Percentiles rank a stretch among this genome's conserved stretches.
phyloP scores from a whole-genome alignment of 2,113 vertebrate species.

The Callospermophilus lateralis region DNA sequence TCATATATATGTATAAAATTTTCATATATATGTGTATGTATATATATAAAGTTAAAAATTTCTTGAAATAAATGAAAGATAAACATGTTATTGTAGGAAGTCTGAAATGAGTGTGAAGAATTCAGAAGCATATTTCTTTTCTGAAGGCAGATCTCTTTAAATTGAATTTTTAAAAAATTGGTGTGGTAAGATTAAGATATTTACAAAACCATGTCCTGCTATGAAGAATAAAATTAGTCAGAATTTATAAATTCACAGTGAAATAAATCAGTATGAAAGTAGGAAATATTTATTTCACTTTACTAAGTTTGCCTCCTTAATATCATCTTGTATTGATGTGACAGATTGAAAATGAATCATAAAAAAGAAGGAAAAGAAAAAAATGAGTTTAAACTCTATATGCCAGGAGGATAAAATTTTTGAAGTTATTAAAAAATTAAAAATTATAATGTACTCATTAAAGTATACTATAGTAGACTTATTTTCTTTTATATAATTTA shows the following conservation, averaged over 20 bases:
- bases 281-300: not conserved
- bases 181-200: too few species aligned
- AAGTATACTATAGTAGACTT: not conserved
- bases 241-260: too few species aligned
- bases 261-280: not conserved
- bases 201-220: too few species aligned
- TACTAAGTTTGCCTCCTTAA: not conserved
- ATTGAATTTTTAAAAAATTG: not conserved
- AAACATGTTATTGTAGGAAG: too few species aligned
- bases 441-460: not conserved
- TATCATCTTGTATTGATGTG: not conserved
- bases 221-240: too few species aligned
- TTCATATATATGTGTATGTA: too few species aligned
- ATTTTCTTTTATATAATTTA: not conserved
- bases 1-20: too few species aligned
- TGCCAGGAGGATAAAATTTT: not conserved
- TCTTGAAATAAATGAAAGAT: not conserved
- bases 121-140: not conserved
- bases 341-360: not conserved
- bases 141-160: not conserved
- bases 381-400: not conserved
- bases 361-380: not conserved
- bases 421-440: not conserved
- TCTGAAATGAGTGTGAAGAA: not conserved
- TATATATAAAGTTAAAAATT: not conserved